A percentile compares a stretch with the other conserved stretches of the same genome.
phyloP scores from a whole-genome alignment of 2,888 invertebrate genomes.

The Dexiosoma caninum region DNA sequence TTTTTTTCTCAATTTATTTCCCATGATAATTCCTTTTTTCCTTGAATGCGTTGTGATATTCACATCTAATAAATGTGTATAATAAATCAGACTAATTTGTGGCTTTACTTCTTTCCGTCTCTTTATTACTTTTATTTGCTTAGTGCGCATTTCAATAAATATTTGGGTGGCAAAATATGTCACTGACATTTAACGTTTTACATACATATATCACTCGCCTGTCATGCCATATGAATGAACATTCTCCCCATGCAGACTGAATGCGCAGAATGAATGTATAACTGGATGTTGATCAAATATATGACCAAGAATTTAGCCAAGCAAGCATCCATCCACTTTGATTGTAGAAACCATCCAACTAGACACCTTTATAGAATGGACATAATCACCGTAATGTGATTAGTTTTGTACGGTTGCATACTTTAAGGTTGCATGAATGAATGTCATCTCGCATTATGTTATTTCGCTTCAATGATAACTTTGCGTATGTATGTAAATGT shows the following conservation, averaged over 20 bases:
- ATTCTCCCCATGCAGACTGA: background rate
- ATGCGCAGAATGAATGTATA: background rate
- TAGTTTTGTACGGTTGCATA: conserved; percentile 49
- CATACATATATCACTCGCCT: conserved; percentile 29
- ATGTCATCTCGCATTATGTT: background rate
- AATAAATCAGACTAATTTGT: conserved; percentile 49
- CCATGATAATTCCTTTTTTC: too few species aligned
- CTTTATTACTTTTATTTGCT: background rate
- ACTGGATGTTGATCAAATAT: background rate
- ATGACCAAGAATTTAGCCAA: background rate
- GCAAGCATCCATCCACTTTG: background rate
- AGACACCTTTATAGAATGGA: background rate
- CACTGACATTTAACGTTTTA: conserved; percentile 22
- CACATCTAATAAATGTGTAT: background rate
- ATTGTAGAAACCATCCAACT: background rate
- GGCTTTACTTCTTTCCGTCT: background rate
- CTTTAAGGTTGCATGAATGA: conserved; percentile 34
- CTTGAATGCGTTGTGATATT: background rate
- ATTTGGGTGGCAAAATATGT: background rate
- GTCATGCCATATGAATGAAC: conserved; percentile 10
- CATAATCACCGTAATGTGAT: conserved; percentile 44
- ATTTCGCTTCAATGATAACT: background rate
- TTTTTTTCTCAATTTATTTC: too few species aligned
- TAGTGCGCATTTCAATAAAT: background rate
- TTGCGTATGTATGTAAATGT: background rate